These are phyloP conservation scores for Spilarctia lutea DNA, from an alignment of 2,888 invertebrate species.

Conservation along the genomic window DNA sequence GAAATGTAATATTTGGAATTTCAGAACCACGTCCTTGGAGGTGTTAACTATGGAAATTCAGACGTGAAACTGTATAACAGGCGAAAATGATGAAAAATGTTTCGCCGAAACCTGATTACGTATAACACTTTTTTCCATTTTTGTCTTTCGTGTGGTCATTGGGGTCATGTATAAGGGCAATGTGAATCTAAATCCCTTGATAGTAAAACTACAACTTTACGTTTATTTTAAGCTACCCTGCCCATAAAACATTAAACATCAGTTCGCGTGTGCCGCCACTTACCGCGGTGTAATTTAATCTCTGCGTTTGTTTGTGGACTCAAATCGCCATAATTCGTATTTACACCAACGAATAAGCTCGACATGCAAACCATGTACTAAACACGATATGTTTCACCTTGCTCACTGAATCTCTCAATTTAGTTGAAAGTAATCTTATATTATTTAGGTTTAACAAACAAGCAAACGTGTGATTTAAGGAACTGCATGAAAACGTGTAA, in stretches of 20 bases:
- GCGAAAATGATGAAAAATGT: background rate
- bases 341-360: background rate
- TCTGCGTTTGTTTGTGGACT: conserved; percentile 19
- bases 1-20: background rate
- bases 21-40: background rate
- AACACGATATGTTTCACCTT: background rate
- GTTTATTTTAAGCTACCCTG: background rate
- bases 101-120: background rate
- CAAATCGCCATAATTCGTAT: conserved; percentile 16
- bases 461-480: background rate
- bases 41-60: background rate
- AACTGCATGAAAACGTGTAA: too few relatives aligned
- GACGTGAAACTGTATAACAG: too few relatives aligned
- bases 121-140: background rate
- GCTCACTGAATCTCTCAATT: background rate
- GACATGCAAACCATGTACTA: background rate
- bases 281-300: conserved; percentile 19
- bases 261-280: conserved; percentile 31
- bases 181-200: background rate
- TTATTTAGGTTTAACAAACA: background rate
- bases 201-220: background rate
- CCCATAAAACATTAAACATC: conserved; percentile 33
- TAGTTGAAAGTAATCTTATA: background rate
- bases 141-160: background rate
- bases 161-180: background rate